Base-by-base conservation (phyloP, 2,888 invertebrate species). In the Cheilosia variabilis region DNA sequence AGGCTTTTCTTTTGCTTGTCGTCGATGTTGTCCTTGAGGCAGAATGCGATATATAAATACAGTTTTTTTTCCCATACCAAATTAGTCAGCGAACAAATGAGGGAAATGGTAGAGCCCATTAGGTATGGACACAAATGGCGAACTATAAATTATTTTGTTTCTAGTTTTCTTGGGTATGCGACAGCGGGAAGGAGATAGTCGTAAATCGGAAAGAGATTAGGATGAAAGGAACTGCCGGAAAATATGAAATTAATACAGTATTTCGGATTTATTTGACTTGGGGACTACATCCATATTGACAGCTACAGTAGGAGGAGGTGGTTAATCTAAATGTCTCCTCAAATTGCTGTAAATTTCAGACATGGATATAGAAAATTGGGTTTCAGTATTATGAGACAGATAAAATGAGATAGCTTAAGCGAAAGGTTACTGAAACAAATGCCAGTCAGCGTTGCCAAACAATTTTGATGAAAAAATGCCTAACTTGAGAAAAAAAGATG, bases 131-230 rank as follows among this genome's bases (percentile, higher is more conserved):
- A 71, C 66, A 80, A 84, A 84, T 84, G 47, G 55, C 41, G 45
- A 76, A 71, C 84, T 76, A 84, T 84, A 71, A 80, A 84, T 80
- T 80, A 75, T 76, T 75, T 27, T 73, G 65, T 68, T 58, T 52
- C 17, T 53, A 69, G 52, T 4, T 45, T 10, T 57, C 19, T 52
- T 66, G 57, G 24, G 34, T 17, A 13, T 31, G 2, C 15, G 19
- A 34, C 5, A 27, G 53, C 19, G 52, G 22, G 17, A 19, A 6
- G 24, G 27, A 45, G 41, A 9, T 31, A 10, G 22, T n/a, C 13
- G 69, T n/a, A 60, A 65, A 66, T 76, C 41, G 50, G 19, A 24
- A 52, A 58, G 50, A 76, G 43, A 76, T 66, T 76, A 66, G 50
- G 66, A 58, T 34, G 19, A 52, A 10, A 5, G 22, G 1, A 24